These are phyloP conservation scores for Strix aluco DNA, from an alignment of 2,113 vertebrate species.

Conservation along the genomic window DNA sequence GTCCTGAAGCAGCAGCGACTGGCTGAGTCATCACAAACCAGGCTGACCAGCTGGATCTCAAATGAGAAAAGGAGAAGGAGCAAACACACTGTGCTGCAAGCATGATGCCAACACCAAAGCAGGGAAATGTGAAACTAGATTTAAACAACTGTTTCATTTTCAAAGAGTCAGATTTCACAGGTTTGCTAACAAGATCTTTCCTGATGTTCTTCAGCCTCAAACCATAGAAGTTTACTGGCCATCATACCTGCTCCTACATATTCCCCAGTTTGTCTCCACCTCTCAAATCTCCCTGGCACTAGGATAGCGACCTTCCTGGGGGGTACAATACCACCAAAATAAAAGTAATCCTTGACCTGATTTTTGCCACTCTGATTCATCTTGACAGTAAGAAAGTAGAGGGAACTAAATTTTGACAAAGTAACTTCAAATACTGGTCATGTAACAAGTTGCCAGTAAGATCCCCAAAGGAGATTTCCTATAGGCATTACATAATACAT, in stretches of 20 bases:
- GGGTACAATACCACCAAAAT: neutral
- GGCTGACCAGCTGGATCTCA: neutral
- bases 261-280: neutral
- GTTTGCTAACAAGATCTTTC: neutral
- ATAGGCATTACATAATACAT: neutral
- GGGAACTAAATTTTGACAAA: neutral
- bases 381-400: neutral
- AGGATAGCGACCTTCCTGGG: accelerated
- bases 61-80: neutral
- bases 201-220: neutral
- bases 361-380: neutral
- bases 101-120: accelerated
- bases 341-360: neutral
- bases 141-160: neutral
- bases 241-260: neutral
- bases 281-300: neutral
- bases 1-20: accelerated
- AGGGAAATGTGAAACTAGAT: neutral
- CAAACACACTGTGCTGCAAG: neutral
- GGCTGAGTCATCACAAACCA: neutral
- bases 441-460: neutral
- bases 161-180: neutral
- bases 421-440: neutral
- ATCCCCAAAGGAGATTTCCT: neutral
- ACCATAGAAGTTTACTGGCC: neutral